Evolutionary conservation across 2,888 invertebrate species (phyloP).

Genomic region (Chaetogeoica ovagalla): DNA sequence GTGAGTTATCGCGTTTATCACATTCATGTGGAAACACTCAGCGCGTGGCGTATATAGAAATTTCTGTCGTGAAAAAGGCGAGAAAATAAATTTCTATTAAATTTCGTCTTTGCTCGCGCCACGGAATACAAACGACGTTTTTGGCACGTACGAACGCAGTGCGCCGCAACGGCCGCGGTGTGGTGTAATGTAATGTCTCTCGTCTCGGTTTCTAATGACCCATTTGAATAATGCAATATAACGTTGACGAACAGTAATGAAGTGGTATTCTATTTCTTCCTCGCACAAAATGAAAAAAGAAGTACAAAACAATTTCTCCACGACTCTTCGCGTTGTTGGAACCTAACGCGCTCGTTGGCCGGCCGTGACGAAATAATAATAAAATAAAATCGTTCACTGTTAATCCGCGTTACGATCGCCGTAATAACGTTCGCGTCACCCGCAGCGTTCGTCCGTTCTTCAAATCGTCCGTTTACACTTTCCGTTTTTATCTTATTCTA

Average conservation of each 20-base stretch:
- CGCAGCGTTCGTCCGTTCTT: background rate
- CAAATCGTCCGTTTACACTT: background rate
- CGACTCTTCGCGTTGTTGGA: conserved; percentile 27
- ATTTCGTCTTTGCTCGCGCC: background rate
- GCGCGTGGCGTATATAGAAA: background rate
- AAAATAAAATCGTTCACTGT: conserved; percentile 24
- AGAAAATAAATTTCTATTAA: background rate
- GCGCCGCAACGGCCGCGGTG: no score
- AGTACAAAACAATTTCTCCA: no score
- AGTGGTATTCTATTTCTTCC: no score
- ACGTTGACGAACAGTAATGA: conserved; percentile 22
- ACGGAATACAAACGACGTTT: conserved; percentile 1
- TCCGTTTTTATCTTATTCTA: background rate
- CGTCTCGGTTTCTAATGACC: conserved; percentile 6
- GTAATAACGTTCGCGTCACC: conserved; percentile 13
- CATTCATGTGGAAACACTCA: no score
- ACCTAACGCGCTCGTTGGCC: background rate
- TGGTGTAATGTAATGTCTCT: background rate
- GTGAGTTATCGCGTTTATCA: no score
- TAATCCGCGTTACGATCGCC: conserved; percentile 8
- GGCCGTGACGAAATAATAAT: background rate
- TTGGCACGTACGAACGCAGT: background rate
- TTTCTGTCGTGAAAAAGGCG: background rate
- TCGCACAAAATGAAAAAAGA: no score
- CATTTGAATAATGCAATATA: conserved; percentile 39